A percentile compares a stretch with the other conserved stretches of the same genome.
Evolutionary conservation across 53 echinoderm and acorn worm genomes (phyloP).

Genomic region (Holothuria scabra): DNA sequence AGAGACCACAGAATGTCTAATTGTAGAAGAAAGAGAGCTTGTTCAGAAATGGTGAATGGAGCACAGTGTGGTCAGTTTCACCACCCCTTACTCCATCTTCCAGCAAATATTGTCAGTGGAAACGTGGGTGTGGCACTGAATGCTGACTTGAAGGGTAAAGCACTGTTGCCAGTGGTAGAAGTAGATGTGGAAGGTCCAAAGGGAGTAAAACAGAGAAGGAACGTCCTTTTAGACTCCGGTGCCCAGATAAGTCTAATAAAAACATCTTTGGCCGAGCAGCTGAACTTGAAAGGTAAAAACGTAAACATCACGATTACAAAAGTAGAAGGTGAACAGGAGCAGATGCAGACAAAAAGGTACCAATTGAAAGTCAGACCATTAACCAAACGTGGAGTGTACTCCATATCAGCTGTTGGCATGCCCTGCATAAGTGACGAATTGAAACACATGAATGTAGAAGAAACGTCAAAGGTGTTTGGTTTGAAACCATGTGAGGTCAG

Average conservation of each 20-base stretch:
- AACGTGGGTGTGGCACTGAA: slow-evolving; percentile 18
- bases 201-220: background rate
- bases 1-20: slow-evolving; percentile 52
- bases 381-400: background rate
- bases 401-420: slow-evolving; percentile 58
- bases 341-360: slow-evolving; percentile 18
- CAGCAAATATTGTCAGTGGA: background rate
- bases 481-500: slow-evolving; percentile 9
- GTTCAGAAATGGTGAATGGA: slow-evolving; percentile 43
- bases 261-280: slow-evolving; percentile 5
- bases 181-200: background rate
- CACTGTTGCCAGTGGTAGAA: slow-evolving; percentile 30
- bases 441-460: slow-evolving; percentile 7
- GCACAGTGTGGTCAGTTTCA: slow-evolving; percentile 38
- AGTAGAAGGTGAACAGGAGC: slow-evolving; percentile 24
- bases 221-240: slow-evolving; percentile 56
- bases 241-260: slow-evolving; percentile 57
- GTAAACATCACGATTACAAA: slow-evolving; percentile 25
- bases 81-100: slow-evolving; percentile 51
- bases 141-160: background rate
- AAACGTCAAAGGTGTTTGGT: slow-evolving; percentile 12
- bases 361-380: slow-evolving; percentile 19
- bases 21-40: slow-evolving; percentile 51
- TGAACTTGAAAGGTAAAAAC: slow-evolving; percentile 16
- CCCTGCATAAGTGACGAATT: slow-evolving; percentile 54